Conservation (phyloP, 2,113 vertebrate species). For the Grammomys dolichurus region DNA sequence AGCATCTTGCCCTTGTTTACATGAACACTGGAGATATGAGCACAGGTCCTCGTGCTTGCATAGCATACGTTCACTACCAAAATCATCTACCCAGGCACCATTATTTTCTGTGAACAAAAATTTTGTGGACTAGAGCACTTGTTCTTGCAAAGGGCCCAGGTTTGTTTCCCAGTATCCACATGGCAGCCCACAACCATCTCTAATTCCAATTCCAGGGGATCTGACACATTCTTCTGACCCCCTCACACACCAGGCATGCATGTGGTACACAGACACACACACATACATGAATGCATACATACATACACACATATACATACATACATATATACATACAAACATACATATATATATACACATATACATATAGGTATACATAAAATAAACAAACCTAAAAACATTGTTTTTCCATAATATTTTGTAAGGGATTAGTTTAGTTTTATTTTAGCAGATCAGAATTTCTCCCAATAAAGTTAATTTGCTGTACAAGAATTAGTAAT, state of each 20-base stretch:
- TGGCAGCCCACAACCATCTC: not conserved
- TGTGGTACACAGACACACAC: not conserved
- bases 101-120: conserved; percentile 28
- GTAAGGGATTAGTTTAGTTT: conserved; percentile 37
- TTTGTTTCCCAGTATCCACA: not conserved
- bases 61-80: not conserved
- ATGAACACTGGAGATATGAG: not conserved
- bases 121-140: not conserved
- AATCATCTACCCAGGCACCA: not conserved
- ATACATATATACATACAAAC: too few relatives aligned
- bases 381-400: not conserved
- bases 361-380: not conserved
- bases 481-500: conserved; percentile 7
- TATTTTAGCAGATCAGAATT: conserved; percentile 54
- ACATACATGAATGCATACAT: not conserved
- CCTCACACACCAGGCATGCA: not conserved
- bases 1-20: too few relatives aligned
- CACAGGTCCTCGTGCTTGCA: not conserved
- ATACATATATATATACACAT: not conserved
- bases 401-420: not conserved
- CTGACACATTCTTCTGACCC: not conserved
- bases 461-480: conserved; percentile 46
- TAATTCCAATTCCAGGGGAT: not conserved
- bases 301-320: not conserved
- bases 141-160: not conserved